phyloP scores from a whole-genome alignment of 2,888 invertebrate species.

The Herminia tarsipennalis region DNA sequence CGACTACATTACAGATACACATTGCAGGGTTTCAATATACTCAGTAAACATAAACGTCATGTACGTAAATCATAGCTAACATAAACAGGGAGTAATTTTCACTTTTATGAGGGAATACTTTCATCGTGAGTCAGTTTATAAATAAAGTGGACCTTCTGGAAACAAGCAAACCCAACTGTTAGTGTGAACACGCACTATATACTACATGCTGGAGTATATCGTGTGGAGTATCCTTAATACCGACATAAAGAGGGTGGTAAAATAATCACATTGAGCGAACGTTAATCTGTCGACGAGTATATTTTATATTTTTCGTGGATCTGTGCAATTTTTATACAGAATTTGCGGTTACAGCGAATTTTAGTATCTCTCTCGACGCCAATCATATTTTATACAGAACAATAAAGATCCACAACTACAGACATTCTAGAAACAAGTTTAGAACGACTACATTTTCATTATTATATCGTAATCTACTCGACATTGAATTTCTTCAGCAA shows the following conservation, averaged over 20 bases:
- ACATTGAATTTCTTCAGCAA: not conserved
- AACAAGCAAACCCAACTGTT: constrained; percentile 52
- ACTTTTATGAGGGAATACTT: constrained; percentile 46
- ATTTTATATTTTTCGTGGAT: constrained; percentile 16
- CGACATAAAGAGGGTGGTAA: constrained; percentile 49
- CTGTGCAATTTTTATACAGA: constrained; percentile 11
- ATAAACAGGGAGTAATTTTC: constrained; percentile 28
- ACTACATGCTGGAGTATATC: constrained; percentile 46
- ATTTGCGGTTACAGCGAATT: constrained; percentile 25
- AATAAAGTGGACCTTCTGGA: constrained; percentile 38
- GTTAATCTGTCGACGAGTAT: constrained; percentile 13
- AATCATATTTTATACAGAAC: constrained; percentile 18
- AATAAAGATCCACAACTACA: constrained; percentile 14
- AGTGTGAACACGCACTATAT: constrained; percentile 46
- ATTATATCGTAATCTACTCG: not conserved
- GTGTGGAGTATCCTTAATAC: constrained; percentile 34
- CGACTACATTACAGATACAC: constrained; percentile 26
- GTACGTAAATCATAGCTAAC: constrained; percentile 52
- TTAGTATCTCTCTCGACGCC: constrained; percentile 14
- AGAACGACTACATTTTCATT: not conserved
- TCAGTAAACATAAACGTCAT: constrained; percentile 26
- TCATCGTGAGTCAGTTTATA: constrained; percentile 41
- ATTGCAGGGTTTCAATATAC: constrained; percentile 36
- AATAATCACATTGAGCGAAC: constrained; percentile 24
- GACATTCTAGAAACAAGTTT: constrained; percentile 32